Conservation (phyloP, 92 coral and sea anemone species). For the Chrysogorgia sp. region DNA sequence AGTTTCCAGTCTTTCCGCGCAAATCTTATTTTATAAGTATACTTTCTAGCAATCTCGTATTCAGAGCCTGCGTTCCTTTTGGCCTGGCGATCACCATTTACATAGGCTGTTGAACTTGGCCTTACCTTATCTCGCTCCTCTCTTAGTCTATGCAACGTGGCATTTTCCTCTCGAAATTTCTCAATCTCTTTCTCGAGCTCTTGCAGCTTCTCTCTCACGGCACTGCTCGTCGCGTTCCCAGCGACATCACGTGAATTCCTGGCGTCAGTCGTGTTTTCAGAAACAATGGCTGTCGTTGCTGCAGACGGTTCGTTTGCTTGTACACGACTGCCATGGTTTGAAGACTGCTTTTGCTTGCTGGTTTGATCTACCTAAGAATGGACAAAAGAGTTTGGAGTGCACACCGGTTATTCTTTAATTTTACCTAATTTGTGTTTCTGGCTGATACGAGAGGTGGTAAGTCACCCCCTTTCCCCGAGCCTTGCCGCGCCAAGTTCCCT, state of each 20-base stretch:
- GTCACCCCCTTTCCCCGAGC: no score
- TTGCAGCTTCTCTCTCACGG: slow-evolving; percentile 86
- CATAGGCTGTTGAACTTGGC: no score
- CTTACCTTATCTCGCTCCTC: slow-evolving; percentile 87
- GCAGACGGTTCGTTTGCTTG: background rate
- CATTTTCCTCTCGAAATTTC: slow-evolving; percentile 87
- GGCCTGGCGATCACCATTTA: background rate
- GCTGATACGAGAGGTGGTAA: no score
- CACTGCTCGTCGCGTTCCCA: slow-evolving; percentile 65
- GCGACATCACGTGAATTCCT: background rate
- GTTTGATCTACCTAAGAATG: background rate
- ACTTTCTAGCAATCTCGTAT: no score
- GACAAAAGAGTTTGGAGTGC: no score
- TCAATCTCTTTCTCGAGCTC: slow-evolving; percentile 91
- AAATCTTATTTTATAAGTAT: no score
- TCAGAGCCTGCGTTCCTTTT: no score
- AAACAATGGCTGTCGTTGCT: background rate
- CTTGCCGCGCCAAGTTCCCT: no score
- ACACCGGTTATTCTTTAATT: no score
- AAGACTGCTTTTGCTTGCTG: background rate
- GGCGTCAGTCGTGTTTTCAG: background rate
- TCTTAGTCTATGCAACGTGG: slow-evolving; percentile 74
- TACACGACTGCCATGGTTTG: background rate
- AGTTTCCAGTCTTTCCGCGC: no score
- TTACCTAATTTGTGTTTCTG: no score